Percentiles rank a stretch among this genome's conserved stretches.
Conservation (phyloP, 1,140 invertebrate genomes). For the Popillia japonica region DNA sequence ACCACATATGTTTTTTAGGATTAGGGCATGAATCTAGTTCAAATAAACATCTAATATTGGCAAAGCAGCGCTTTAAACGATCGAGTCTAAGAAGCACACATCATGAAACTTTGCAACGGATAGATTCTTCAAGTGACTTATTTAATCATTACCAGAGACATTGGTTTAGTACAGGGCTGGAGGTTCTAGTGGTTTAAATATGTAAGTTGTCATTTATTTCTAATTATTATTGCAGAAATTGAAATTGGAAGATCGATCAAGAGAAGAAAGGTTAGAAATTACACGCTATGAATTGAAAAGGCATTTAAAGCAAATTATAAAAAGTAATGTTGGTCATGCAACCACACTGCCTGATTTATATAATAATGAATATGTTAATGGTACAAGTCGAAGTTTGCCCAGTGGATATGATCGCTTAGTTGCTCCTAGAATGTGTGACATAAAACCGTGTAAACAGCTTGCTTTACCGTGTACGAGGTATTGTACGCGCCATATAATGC, state of each 20-base stretch:
- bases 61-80: conserved; percentile 26
- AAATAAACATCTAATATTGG: conserved; percentile 24
- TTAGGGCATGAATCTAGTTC: conserved; percentile 34
- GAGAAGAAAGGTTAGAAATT: conserved; percentile 59
- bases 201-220: background rate
- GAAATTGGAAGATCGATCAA: conserved; percentile 58
- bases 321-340: conserved; percentile 55
- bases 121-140: conserved; percentile 52
- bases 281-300: conserved; percentile 58
- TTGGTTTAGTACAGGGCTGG: conserved; percentile 58
- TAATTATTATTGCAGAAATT: conserved; percentile 49
- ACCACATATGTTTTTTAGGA: background rate
- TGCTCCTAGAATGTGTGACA: conserved; percentile 50
- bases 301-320: conserved; percentile 55
- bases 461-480: conserved; percentile 85
- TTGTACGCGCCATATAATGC: conserved; percentile 86
- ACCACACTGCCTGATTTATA: conserved; percentile 31
- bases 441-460: conserved; percentile 65
- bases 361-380: conserved; percentile 19
- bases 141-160: conserved; percentile 59
- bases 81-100: conserved; percentile 25
- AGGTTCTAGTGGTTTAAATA: conserved; percentile 49
- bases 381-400: background rate
- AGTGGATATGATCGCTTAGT: conserved; percentile 48
- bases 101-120: conserved; percentile 58